These are phyloP conservation scores for Papilio helenus DNA, from an alignment of 1,140 invertebrate species.

Conservation along the genomic window DNA sequence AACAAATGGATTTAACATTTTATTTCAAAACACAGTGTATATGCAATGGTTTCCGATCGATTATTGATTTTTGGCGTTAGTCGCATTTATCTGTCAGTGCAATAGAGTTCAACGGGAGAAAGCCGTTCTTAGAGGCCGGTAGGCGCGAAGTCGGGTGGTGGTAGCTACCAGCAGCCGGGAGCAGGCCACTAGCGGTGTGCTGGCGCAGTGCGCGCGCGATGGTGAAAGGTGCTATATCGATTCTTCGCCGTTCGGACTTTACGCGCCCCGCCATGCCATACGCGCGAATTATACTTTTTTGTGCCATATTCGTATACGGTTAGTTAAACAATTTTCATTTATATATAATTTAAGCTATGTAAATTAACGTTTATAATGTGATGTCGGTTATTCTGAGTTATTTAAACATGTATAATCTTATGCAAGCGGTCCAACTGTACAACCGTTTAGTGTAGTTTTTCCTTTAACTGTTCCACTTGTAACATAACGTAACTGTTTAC, in stretches of 20 bases:
- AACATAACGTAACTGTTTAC: constrained; percentile 69
- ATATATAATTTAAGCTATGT: constrained; percentile 27
- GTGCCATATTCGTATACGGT: constrained; percentile 73
- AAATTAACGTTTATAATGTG: constrained; percentile 18
- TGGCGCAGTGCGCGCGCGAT: constrained; percentile 69
- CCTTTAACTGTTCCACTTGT: constrained; percentile 52
- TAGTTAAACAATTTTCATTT: constrained; percentile 55
- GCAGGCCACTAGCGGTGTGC: constrained; percentile 39
- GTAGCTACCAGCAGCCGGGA: constrained; percentile 30
- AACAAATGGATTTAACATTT: background rate
- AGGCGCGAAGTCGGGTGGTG: constrained; percentile 58
- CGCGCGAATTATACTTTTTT: constrained; percentile 69
- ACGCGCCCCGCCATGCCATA: constrained; percentile 58
- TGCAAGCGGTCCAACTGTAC: constrained; percentile 62
- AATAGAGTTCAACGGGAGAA: constrained; percentile 63
- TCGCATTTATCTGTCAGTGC: constrained; percentile 33
- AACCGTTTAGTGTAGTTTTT: constrained; percentile 35
- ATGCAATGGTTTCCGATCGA: background rate
- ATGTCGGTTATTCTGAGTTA: background rate
- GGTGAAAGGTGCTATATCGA: constrained; percentile 77
- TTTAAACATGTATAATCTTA: constrained; percentile 62
- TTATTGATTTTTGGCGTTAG: background rate
- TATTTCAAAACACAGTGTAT: background rate
- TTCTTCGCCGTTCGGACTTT: constrained; percentile 53
- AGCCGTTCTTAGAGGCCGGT: constrained; percentile 69